These are phyloP conservation scores for Mimachlamys varia DNA, from an alignment of 2,888 invertebrate genomes.

Conservation along the genomic window DNA sequence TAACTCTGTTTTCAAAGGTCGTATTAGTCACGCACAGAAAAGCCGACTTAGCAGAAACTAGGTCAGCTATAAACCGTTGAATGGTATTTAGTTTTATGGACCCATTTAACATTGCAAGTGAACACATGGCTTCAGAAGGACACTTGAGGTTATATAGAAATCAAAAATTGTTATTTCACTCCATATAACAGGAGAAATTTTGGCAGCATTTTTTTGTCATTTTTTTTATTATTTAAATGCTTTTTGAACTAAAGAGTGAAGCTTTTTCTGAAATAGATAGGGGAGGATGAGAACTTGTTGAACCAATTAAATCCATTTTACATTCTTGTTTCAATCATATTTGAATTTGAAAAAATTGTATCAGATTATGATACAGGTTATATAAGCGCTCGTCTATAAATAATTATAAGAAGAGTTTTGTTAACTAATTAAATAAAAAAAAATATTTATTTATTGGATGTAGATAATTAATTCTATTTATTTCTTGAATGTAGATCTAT, in stretches of 20 bases:
- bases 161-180: not conserved
- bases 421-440: no score
- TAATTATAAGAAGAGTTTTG: no score
- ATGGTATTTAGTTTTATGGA: not conserved
- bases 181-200: not conserved
- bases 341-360: no score
- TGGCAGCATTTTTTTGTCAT: not conserved
- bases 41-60: conserved; percentile 37
- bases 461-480: no score
- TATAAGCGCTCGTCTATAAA: no score
- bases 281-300: no score
- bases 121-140: not conserved
- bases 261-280: no score
- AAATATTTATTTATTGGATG: no score
- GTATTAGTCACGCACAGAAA: conserved; percentile 15
- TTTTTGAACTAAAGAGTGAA: not conserved
- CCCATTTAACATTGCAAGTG: not conserved
- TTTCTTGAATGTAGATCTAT: no score
- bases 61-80: not conserved
- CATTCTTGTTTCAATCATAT: no score
- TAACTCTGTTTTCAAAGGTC: conserved; percentile 44
- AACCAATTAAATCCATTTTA: no score
- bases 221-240: not conserved
- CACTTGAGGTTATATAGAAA: not conserved
- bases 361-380: no score